phyloP scores from a whole-genome alignment of 2,113 vertebrate species.

The Argyrosomus japonicus region DNA sequence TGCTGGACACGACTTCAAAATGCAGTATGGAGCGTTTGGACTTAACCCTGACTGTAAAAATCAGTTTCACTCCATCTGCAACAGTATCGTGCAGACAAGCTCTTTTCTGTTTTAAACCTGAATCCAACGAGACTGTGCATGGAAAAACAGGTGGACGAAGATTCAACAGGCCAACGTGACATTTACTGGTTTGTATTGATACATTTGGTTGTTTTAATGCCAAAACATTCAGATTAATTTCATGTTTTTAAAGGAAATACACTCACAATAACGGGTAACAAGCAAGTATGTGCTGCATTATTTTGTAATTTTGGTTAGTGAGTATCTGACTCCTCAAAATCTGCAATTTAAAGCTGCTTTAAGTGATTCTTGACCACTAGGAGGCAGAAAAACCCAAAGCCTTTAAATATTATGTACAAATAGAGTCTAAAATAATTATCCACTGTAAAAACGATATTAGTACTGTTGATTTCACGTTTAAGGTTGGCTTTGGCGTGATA shows the following conservation, averaged over 20 bases:
- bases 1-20: constrained; percentile 25
- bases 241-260: no score
- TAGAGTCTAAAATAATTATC: not conserved
- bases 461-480: no score
- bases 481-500: no score
- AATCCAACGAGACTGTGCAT: not conserved
- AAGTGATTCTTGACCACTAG: not conserved
- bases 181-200: not conserved
- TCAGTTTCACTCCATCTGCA: constrained; percentile 33
- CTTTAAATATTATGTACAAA: not conserved
- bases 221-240: no score
- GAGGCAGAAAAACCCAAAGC: not conserved
- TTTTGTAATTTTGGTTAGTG: no score
- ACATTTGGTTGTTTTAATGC: not conserved
- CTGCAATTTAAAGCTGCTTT: no score
- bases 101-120: not conserved
- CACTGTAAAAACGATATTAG: not conserved
- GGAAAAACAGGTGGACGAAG: not conserved
- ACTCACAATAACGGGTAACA: no score
- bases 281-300: no score
- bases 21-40: not conserved
- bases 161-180: not conserved
- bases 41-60: not conserved
- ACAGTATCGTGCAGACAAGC: not conserved
- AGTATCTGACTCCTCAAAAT: no score